Percentiles rank a stretch among this genome's conserved stretches.
These are phyloP conservation scores for Nymphalis io DNA, from an alignment of 1,140 invertebrate genomes.

Conservation along the genomic window DNA sequence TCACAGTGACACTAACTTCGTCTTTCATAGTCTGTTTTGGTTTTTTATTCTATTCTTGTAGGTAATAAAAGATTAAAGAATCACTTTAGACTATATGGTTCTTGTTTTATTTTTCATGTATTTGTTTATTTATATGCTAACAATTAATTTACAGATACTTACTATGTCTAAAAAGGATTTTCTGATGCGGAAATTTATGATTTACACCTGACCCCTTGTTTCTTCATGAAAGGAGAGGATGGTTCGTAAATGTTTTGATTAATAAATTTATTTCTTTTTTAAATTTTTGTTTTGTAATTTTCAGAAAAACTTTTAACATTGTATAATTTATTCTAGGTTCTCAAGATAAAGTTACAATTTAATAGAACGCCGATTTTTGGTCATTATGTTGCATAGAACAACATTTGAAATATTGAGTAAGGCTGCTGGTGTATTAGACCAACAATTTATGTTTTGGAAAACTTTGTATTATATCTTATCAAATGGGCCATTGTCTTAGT, in stretches of 20 bases:
- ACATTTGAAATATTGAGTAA: slow-evolving; percentile 54
- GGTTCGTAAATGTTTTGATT: slow-evolving; percentile 40
- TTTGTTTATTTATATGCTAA: not conserved
- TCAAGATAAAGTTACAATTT: slow-evolving; percentile 41
- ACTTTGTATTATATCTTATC: slow-evolving; percentile 72
- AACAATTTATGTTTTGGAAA: slow-evolving; percentile 60
- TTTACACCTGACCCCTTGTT: slow-evolving; percentile 43
- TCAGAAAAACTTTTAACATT: slow-evolving; percentile 18
- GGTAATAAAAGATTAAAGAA: slow-evolving; percentile 18
- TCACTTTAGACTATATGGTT: slow-evolving; percentile 3
- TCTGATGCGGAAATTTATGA: slow-evolving; percentile 14
- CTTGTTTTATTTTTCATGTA: not conserved
- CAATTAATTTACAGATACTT: slow-evolving; percentile 1
- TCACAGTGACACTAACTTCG: no score
- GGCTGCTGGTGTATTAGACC: slow-evolving; percentile 48
- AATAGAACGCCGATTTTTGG: slow-evolving; percentile 43
- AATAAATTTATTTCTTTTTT: slow-evolving; percentile 2
- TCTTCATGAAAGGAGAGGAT: slow-evolving; percentile 40
- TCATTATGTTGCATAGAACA: slow-evolving; percentile 76
- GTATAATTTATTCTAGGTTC: slow-evolving; percentile 46
- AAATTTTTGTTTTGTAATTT: slow-evolving; percentile 4
- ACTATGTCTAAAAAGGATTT: slow-evolving; percentile 31
- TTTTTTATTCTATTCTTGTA: slow-evolving; percentile 26
- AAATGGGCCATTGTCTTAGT: slow-evolving; percentile 90
- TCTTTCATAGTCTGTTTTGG: slow-evolving; percentile 25